A percentile compares a stretch with the other conserved stretches of the same genome.
Conservation (phyloP, 1,140 invertebrate genomes). For the Drosophila cardini region DNA sequence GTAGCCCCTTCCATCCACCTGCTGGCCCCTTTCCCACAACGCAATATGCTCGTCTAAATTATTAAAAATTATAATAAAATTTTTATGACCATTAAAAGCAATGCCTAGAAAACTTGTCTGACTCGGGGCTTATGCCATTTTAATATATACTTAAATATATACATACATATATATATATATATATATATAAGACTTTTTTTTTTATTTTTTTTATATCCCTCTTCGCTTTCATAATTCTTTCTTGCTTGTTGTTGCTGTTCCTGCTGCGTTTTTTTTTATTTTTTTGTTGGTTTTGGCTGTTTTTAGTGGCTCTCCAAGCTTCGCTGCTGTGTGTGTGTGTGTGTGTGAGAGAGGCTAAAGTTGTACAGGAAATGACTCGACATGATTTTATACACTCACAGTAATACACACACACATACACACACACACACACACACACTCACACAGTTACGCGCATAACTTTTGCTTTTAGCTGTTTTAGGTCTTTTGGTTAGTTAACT, state of each 20-base stretch:
- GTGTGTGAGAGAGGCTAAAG: conserved; percentile 44
- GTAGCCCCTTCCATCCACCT: neutral
- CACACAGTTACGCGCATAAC: conserved; percentile 38
- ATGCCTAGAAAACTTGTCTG: conserved; percentile 27
- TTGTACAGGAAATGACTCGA: conserved; percentile 77
- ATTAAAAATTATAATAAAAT: conserved; percentile 81
- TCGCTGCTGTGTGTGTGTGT: conserved; percentile 11
- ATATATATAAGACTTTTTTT: neutral
- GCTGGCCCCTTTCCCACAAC: neutral
- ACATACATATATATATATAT: conserved; percentile 11
- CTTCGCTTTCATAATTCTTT: neutral
- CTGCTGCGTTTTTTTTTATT: conserved; percentile 3
- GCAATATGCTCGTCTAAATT: conserved; percentile 70
- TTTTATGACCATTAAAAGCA: conserved; percentile 77
- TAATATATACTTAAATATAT: conserved; percentile 25
- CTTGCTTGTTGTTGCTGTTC: no score
- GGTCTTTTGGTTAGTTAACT: conserved; percentile 43
- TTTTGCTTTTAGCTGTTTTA: conserved; percentile 67
- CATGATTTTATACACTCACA: conserved; percentile 71
- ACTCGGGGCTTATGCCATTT: conserved; percentile 23
- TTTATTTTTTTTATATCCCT: neutral
- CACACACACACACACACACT: conserved; percentile 51
- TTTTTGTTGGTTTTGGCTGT: conserved; percentile 13
- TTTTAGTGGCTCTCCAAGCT: conserved; percentile 37
- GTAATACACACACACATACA: conserved; percentile 30